Evolutionary conservation across 2,888 invertebrate genomes (phyloP).

Genomic region (Drosophila demipolita): DNA sequence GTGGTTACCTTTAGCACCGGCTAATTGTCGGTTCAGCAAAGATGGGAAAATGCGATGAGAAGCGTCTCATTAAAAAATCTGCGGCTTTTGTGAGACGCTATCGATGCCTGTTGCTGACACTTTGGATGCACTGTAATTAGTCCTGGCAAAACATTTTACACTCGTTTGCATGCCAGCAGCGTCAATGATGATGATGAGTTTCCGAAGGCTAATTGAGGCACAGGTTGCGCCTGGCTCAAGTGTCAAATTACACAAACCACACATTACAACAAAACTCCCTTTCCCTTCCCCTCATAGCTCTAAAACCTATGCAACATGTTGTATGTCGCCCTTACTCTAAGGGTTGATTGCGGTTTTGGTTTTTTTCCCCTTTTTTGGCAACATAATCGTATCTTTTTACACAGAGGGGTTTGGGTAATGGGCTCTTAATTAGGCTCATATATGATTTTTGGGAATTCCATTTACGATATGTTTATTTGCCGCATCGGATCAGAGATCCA

Average conservation of each 20-base stretch:
- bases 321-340: slow-evolving; percentile 30
- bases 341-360: slow-evolving; percentile 67
- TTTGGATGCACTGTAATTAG: slow-evolving; percentile 54
- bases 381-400: slow-evolving; percentile 67
- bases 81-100: slow-evolving; percentile 35
- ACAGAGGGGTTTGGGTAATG: slow-evolving; percentile 73
- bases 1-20: slow-evolving; percentile 56
- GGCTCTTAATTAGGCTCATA: slow-evolving; percentile 82
- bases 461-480: slow-evolving; percentile 47
- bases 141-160: slow-evolving; percentile 46
- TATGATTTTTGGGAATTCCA: slow-evolving; percentile 55
- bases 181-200: slow-evolving; percentile 18
- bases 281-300: background rate
- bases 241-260: slow-evolving; percentile 72
- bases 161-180: slow-evolving; percentile 69
- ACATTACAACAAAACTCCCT: slow-evolving; percentile 18
- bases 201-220: slow-evolving; percentile 64
- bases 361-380: slow-evolving; percentile 38
- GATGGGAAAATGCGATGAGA: background rate
- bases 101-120: slow-evolving; percentile 60
- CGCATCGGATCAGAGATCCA: slow-evolving; percentile 19
- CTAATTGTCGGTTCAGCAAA: slow-evolving; percentile 56
- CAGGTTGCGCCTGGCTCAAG: slow-evolving; percentile 47
- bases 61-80: slow-evolving; percentile 70
- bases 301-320: slow-evolving; percentile 29